These are phyloP conservation scores for Scartelaos histophorus DNA, from an alignment of 2,113 vertebrate genomes.

Conservation along the genomic window DNA sequence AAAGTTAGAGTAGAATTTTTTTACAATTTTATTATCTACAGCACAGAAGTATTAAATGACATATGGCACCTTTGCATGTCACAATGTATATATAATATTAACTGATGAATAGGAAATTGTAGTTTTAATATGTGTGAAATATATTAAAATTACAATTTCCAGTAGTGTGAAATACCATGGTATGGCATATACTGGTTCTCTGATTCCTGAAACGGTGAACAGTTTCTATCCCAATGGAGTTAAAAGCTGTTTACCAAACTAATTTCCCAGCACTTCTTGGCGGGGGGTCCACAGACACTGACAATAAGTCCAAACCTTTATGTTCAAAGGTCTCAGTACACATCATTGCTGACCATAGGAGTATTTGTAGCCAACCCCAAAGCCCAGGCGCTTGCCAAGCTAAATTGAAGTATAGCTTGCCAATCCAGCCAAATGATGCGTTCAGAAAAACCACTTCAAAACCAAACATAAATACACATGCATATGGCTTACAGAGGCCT, in stretches of 20 bases:
- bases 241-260: background rate
- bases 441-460: constrained; percentile 76
- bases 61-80: background rate
- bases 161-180: too few species aligned
- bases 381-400: constrained; percentile 53
- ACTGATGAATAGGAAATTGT: too few species aligned
- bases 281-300: constrained; percentile 14
- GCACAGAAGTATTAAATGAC: background rate
- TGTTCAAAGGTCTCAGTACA: constrained; percentile 62
- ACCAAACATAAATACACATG: constrained; percentile 66
- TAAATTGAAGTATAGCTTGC: constrained; percentile 71
- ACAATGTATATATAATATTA: background rate
- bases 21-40: background rate
- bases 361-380: constrained; percentile 59
- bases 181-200: too few species aligned
- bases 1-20: constrained; percentile 30
- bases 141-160: too few species aligned
- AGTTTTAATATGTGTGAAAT: too few species aligned
- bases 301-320: constrained; percentile 48
- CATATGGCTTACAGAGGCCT: constrained; percentile 55
- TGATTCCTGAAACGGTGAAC: background rate
- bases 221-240: background rate
- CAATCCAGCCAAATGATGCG: constrained; percentile 71
- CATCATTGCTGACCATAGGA: constrained; percentile 66
- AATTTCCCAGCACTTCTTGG: constrained; percentile 30